Base-by-base conservation (phyloP, 2,888 invertebrate genomes). In the Athetis lepigone region DNA sequence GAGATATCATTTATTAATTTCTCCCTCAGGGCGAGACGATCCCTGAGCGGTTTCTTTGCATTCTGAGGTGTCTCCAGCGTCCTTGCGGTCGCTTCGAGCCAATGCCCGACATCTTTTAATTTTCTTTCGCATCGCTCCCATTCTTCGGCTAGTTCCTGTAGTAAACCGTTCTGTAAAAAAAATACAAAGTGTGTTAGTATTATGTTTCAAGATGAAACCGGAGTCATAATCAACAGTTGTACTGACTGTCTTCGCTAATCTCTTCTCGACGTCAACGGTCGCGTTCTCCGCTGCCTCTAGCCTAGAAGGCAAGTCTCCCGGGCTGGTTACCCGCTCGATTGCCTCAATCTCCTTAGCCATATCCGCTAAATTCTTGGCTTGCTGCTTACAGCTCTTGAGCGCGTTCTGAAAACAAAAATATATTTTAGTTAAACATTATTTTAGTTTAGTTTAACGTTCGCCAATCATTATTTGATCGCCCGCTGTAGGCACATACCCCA, bases 41-140 rank as follows among this genome's bases (percentile, higher is more conserved):
- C 98, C 72, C 98, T 95, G 68, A 98, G 93, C 0, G 98, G 97
- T 88, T 98, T 97, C 93, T 98, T 98, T 85, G 97, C 97, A 81
- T 97, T 97, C 80, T 98, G 97, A 16, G 97, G 96, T 36, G 98
- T 96, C 61, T 98, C 98, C 47, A 98, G 89, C 51, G 96, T 95
- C 76, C 96, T 96, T 75, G 96, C 96, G 8, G 98, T 97, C 85
- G 98, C 98, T 69, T 98, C 98, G 80, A 98, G 96, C 98, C 98
- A 99, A 75, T 96, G 96, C 67, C 97, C 97, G 46, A 98, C 98
- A 81, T 99, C 98, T 90, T 98, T 98, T 90, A 99, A 96, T 91
- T 99, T 99, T 90, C 96, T 97, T 92, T 99, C 98, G 92, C 98
- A 99, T 90, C 99, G 98, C 88, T 98, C 98, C 98, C 99, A 99